phyloP scores from a whole-genome alignment of 1,140 invertebrate species.

The Halesus radiatus region DNA sequence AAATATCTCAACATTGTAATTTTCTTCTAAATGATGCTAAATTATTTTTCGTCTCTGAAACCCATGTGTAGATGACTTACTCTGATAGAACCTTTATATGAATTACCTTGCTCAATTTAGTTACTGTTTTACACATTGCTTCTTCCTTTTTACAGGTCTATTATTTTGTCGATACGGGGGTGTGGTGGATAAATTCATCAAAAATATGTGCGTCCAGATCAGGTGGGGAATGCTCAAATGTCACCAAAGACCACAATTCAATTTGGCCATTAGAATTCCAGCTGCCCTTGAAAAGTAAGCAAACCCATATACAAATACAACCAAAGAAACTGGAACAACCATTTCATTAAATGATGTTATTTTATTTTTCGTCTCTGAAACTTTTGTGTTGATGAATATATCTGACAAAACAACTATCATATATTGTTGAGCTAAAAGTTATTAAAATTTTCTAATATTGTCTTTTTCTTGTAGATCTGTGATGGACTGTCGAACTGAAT shows the following conservation, averaged over 20 bases:
- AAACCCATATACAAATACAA: neutral
- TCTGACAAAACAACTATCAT: neutral
- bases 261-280: neutral
- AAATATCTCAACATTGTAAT: too few relatives aligned
- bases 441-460: too few relatives aligned
- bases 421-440: too few relatives aligned
- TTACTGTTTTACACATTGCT: neutral
- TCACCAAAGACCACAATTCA: neutral
- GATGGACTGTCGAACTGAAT: too few relatives aligned
- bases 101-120: neutral
- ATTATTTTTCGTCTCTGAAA: conserved; percentile 49
- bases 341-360: conserved; percentile 17
- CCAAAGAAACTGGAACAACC: neutral
- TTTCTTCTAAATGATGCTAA: conserved; percentile 15
- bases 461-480: too few relatives aligned
- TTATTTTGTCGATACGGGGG: neutral
- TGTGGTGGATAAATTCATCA: neutral
- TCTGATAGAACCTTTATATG: conserved; percentile 2
- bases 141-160: neutral
- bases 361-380: conserved; percentile 47
- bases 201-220: neutral
- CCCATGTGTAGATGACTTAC: conserved; percentile 6
- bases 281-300: neutral
- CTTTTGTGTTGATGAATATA: conserved; percentile 14
- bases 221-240: neutral